phyloP scores from a whole-genome alignment of 2,797 vertebrate species.

The Pachyuromys duprasi region DNA sequence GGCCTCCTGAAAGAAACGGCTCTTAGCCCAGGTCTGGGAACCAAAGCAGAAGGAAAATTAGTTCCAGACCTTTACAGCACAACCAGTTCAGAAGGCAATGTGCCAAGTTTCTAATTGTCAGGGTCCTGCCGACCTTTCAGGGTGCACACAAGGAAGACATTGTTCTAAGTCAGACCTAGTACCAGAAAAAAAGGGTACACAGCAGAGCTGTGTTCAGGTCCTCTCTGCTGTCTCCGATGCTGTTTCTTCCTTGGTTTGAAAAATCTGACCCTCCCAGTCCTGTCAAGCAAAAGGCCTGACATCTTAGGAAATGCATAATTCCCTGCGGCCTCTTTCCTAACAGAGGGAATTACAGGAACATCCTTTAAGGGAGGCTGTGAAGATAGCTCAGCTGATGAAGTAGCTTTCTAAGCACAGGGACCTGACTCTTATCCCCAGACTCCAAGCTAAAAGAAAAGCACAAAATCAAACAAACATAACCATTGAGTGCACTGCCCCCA shows the following conservation, averaged over 20 bases:
- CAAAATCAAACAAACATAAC: too few relatives aligned
- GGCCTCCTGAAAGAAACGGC: background rate
- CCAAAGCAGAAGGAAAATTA: slow-evolving; percentile 11
- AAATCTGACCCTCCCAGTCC: background rate
- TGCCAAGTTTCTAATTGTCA: slow-evolving; percentile 53
- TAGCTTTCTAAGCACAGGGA: background rate
- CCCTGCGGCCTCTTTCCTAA: background rate
- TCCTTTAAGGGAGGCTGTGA: background rate
- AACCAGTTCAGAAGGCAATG: slow-evolving; percentile 9
- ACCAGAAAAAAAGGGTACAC: background rate
- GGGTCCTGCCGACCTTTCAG: slow-evolving; percentile 45
- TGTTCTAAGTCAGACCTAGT: slow-evolving; percentile 66
- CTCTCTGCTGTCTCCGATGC: background rate
- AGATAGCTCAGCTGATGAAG: background rate
- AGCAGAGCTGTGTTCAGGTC: background rate
- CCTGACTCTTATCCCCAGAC: background rate
- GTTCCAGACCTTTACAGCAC: background rate
- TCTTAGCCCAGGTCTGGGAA: background rate
- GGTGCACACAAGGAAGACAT: slow-evolving; percentile 27
- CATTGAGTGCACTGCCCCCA: fast-evolving
- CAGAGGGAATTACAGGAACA: background rate
- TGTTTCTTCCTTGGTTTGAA: background rate
- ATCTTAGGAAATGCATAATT: background rate
- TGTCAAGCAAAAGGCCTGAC: background rate
- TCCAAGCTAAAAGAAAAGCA: background rate